Evolutionary conservation across 2,113 vertebrate species (phyloP).

Genomic region (Sula dactylatra): DNA sequence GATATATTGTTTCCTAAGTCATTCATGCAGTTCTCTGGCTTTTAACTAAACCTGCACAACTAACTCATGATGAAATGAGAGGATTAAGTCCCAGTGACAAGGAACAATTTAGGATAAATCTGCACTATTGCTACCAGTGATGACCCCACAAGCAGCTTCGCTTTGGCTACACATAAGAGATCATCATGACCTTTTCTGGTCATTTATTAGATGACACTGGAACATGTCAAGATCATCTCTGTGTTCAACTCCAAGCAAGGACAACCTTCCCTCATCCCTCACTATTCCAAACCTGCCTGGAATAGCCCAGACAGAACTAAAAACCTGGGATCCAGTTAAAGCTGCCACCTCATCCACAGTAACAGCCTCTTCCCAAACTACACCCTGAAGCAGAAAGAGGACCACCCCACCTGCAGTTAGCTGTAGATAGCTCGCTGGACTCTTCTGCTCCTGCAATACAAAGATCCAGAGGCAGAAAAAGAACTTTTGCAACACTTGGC

Average conservation of each 20-base stretch:
- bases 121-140: neutral
- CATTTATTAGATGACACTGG: neutral
- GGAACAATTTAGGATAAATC: neutral
- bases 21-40: neutral
- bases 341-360: neutral
- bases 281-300: neutral
- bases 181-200: neutral
- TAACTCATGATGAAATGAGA: neutral
- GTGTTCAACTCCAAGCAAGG: neutral
- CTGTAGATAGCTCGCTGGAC: neutral
- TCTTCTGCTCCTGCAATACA: neutral
- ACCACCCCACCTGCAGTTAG: neutral
- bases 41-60: neutral
- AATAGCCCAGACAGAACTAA: neutral
- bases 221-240: neutral
- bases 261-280: neutral
- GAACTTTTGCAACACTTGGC: neutral
- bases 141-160: neutral
- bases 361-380: neutral
- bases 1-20: neutral
- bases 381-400: neutral
- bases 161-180: neutral
- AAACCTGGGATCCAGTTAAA: neutral
- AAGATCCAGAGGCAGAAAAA: neutral
- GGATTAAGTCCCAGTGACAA: neutral